These are phyloP conservation scores for Ormyrus nitidulus DNA, from an alignment of 2,888 invertebrate genomes.

Conservation along the genomic window DNA sequence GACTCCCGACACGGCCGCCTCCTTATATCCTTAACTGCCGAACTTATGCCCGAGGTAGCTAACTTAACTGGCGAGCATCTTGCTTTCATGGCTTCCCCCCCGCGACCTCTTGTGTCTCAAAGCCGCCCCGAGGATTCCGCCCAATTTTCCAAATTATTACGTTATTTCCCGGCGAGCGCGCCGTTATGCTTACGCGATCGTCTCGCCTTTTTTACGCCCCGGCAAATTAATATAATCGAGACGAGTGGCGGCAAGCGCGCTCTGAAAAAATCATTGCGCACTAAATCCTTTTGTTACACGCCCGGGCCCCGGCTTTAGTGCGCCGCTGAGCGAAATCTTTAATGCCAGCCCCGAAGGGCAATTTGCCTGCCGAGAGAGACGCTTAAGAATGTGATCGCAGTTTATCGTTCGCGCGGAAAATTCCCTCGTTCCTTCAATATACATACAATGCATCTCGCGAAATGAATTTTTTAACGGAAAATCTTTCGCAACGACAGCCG, in stretches of 20 bases:
- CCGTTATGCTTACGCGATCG: not conserved
- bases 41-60: constrained; percentile 63
- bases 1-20: constrained; percentile 55
- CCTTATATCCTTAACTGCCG: constrained; percentile 71
- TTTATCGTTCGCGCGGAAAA: no score
- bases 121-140: constrained; percentile 36
- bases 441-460: no score
- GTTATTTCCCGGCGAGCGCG: constrained; percentile 34
- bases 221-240: constrained; percentile 45
- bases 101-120: not conserved
- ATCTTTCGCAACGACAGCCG: not conserved
- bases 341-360: not conserved
- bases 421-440: no score
- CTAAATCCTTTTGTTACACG: constrained; percentile 23
- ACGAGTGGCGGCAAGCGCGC: not conserved
- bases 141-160: constrained; percentile 55
- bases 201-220: not conserved
- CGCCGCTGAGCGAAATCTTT: not conserved
- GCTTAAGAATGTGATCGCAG: no score
- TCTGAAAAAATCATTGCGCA: not conserved
- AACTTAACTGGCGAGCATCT: constrained; percentile 57
- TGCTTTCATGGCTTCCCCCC: constrained; percentile 55
- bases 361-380: no score
- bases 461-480: not conserved
- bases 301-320: not conserved